Conservation (phyloP, 2,797 vertebrate species). For the Mormyrops boulengeri region DNA sequence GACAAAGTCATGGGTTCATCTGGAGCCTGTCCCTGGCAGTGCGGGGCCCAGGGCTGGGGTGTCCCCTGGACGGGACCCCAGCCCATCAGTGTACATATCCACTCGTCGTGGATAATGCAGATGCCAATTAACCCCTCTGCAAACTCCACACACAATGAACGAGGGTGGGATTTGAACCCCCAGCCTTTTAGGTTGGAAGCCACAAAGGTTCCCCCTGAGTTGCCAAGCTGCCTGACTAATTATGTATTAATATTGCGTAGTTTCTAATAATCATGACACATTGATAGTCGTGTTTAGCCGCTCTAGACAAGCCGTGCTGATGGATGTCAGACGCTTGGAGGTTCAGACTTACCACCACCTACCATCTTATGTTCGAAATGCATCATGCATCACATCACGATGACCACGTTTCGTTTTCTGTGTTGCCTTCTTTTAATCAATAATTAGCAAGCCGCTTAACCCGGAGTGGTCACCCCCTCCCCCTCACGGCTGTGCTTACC, state of each 20-base stretch:
- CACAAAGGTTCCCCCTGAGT: background rate
- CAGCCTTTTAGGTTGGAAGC: background rate
- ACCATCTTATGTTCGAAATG: background rate
- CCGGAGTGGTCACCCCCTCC: background rate
- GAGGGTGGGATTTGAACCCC: background rate
- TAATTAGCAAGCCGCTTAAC: background rate
- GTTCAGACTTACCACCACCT: background rate
- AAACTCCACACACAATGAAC: background rate
- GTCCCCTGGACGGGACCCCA: background rate
- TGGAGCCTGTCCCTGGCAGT: background rate
- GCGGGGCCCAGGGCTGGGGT: background rate
- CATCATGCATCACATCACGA: background rate
- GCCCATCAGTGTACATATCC: background rate
- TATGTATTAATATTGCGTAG: background rate
- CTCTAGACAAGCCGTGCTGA: background rate
- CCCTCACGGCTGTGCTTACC: background rate
- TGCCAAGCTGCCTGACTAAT: background rate
- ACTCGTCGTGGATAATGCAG: background rate
- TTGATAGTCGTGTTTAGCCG: background rate
- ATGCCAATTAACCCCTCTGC: background rate
- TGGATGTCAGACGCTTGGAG: background rate
- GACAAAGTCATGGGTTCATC: background rate
- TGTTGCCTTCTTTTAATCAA: background rate
- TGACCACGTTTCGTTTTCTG: background rate
- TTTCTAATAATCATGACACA: background rate